A percentile compares a stretch with the other conserved stretches of the same genome.
phyloP scores from a whole-genome alignment of 2,797 vertebrate genomes.

The Iguana delicatissima region DNA sequence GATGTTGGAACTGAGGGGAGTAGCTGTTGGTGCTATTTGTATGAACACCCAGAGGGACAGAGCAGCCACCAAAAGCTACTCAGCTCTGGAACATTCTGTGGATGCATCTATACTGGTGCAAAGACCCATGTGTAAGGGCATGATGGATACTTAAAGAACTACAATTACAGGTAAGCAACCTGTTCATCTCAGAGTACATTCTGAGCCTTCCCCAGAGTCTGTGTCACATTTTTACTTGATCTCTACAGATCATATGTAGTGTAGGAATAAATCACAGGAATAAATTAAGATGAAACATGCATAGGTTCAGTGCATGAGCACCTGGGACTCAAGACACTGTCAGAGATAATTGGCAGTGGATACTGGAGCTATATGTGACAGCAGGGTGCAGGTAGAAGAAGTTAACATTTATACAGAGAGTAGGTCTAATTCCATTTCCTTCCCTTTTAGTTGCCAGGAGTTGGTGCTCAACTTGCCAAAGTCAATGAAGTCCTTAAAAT shows the following conservation, averaged over 20 bases:
- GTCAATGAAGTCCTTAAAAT: constrained; percentile 86
- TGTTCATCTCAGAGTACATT: neutral
- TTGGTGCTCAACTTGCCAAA: constrained; percentile 82
- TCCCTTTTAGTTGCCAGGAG: constrained; percentile 83
- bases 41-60: too few species aligned
- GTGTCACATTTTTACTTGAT: neutral
- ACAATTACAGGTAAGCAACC: too few species aligned
- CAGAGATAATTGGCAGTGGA: neutral
- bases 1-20: too few species aligned
- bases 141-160: too few species aligned
- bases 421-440: constrained; percentile 14
- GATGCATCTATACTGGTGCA: too few species aligned
- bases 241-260: too few species aligned
- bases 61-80: too few species aligned
- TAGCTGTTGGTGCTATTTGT: too few species aligned
- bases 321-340: neutral
- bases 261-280: neutral
- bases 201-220: neutral
- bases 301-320: too few species aligned
- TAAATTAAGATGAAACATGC: neutral
- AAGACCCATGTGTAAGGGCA: too few species aligned
- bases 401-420: neutral
- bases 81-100: too few species aligned
- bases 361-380: neutral
- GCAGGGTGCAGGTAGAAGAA: neutral